Evolutionary conservation across 2,888 invertebrate genomes (phyloP).

Genomic region (Thumatha senex): DNA sequence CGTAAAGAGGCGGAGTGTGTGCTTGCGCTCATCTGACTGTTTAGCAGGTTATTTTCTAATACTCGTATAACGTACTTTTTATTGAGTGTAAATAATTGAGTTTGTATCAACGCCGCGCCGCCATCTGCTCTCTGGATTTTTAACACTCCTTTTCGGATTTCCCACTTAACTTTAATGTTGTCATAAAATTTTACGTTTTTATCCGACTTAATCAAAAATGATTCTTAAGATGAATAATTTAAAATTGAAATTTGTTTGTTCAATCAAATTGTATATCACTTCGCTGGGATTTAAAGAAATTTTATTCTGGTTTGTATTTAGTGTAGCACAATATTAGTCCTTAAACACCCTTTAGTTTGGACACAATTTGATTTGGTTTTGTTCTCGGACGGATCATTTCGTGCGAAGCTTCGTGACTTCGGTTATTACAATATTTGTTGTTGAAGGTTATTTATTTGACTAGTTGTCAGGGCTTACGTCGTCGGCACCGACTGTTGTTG

Average conservation of each 20-base stretch:
- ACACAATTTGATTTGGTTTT: constrained; percentile 55
- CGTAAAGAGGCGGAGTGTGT: constrained; percentile 48
- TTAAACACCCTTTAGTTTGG: constrained; percentile 46
- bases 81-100: constrained; percentile 83
- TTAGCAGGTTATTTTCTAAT: constrained; percentile 74
- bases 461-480: constrained; percentile 59
- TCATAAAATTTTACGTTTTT: constrained; percentile 74
- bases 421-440: constrained; percentile 80
- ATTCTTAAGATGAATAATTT: constrained; percentile 41
- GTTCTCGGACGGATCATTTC: constrained; percentile 38
- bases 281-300: constrained; percentile 61
- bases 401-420: constrained; percentile 44
- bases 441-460: constrained; percentile 74
- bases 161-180: constrained; percentile 81
- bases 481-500: constrained; percentile 52
- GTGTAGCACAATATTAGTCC: constrained; percentile 50
- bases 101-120: constrained; percentile 75
- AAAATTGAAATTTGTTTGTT: constrained; percentile 49
- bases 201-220: constrained; percentile 40
- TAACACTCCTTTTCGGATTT: constrained; percentile 81
- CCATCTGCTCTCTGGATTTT: constrained; percentile 72
- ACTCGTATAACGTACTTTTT: constrained; percentile 80
- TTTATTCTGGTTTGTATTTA: constrained; percentile 52
- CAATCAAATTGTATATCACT: constrained; percentile 57
- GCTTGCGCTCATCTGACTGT: constrained; percentile 47